Evolutionary conservation across 2,888 invertebrate species (phyloP), one percentile per base, ranked within the genome.

Genomic region (Heliconius aoede): DNA sequence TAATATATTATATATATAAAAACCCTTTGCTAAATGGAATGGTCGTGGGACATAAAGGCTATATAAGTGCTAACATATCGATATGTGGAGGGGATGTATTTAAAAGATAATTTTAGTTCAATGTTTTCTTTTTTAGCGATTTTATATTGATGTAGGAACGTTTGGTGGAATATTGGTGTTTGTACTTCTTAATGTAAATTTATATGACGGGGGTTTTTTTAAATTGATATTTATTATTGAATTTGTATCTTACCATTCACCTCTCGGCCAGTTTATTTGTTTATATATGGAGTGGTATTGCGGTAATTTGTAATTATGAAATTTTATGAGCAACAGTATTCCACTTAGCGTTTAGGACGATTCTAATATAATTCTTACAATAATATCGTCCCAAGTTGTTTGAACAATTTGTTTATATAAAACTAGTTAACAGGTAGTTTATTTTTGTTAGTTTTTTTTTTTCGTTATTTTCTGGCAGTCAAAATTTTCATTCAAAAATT

Each of bases 351-450:
- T 90, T 82, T 87, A 86, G 94, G 94, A 93, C 94, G 94, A 94
- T 94, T 91, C 89, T 93, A 91, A 94, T 94, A 94, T 94, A 94
- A 94, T 94, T 94, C 94, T 94, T 94, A 94, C 91, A 93, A 92
- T 92, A 90, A 93, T 89, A 93, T 94, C 94, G 94, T 94, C 94
- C 94, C 85, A 84, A 91, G 87, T 91, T 89, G 89, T 92, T 92
- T 91, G 88, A 85, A 89, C 90, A 87, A 92, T 91, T 93, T 91
- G 93, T 94, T 94, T 89, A 89, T 90, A 86, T 90, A 88, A 89
- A 89, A 81, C 84, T 84, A 93, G 91, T 89, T 89, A 88, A 83
- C 91, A 86, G 89, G 90, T 90, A 87, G 90, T 88, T 89, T 90
- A 89, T 93, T 89, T 90, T 92, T 93, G 89, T 86, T 88, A 88